Percentiles rank a stretch among this genome's conserved stretches.
These are phyloP conservation scores for Gavialis gangeticus DNA, from an alignment of 2,113 vertebrate genomes.

Conservation along the genomic window DNA sequence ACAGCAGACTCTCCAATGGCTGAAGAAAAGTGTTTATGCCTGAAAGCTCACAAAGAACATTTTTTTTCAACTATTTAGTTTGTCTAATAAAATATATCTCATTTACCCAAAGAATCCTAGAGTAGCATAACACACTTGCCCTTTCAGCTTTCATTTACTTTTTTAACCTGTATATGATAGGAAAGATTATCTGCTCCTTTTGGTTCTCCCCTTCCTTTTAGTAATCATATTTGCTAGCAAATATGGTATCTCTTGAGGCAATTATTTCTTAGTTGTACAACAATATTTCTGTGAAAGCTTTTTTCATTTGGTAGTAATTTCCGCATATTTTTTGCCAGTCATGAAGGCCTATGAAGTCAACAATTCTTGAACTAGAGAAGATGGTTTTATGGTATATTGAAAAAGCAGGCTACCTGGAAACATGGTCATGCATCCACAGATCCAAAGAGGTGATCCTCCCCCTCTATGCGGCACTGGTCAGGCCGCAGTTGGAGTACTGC, in stretches of 20 bases:
- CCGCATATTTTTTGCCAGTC: slow-evolving; percentile 1
- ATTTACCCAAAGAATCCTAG: too few species aligned
- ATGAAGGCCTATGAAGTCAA: not conserved
- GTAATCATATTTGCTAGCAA: slow-evolving; percentile 9
- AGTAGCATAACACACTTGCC: not conserved
- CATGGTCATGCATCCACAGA: too few species aligned
- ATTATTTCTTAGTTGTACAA: not conserved
- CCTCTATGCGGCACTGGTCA: too few species aligned
- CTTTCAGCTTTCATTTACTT: not conserved
- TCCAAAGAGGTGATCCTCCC: too few species aligned
- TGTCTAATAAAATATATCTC: too few species aligned
- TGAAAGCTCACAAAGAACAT: too few species aligned
- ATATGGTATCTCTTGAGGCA: not conserved
- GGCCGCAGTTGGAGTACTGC: too few species aligned
- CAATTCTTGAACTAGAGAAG: slow-evolving; percentile 20
- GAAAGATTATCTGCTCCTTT: not conserved
- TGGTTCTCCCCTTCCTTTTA: not conserved
- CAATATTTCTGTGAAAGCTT: not conserved
- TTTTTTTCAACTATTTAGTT: too few species aligned
- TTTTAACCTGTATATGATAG: not conserved
- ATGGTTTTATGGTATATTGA: slow-evolving; percentile 57
- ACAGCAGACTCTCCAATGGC: too few species aligned
- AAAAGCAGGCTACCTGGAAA: slow-evolving; percentile 48
- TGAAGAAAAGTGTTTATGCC: too few species aligned
- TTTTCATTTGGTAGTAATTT: not conserved